Conservation (phyloP, 2,888 invertebrate genomes). For the Zeuzera pyrina region DNA sequence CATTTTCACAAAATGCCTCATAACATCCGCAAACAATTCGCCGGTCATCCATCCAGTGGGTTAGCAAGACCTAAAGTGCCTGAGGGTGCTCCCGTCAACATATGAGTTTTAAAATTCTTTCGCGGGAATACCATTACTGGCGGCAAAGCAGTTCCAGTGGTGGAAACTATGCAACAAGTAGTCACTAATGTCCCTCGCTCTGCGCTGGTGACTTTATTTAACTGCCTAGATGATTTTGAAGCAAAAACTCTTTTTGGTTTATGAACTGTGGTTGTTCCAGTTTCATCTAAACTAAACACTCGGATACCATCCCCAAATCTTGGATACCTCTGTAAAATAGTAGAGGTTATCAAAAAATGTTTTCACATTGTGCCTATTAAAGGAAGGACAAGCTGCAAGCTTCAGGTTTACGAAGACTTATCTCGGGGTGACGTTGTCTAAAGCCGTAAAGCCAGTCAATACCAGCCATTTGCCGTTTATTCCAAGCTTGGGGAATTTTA, state of each 20-base stretch:
- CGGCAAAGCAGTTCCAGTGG: slow-evolving; percentile 16
- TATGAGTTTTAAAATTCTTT: slow-evolving; percentile 22
- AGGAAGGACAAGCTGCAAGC: slow-evolving; percentile 13
- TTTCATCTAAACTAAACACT: slow-evolving; percentile 15
- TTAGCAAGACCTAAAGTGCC: slow-evolving; percentile 29
- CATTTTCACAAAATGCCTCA: slow-evolving; percentile 28
- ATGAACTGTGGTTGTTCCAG: too few relatives aligned
- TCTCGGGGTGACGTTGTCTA: slow-evolving; percentile 9
- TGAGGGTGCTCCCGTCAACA: slow-evolving; percentile 28
- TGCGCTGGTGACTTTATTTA: slow-evolving; percentile 14
- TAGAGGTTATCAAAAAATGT: slow-evolving; percentile 14
- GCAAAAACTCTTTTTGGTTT: slow-evolving; percentile 12
- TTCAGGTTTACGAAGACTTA: slow-evolving; percentile 15
- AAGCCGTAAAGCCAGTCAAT: too few relatives aligned
- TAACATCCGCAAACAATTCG: slow-evolving; percentile 24
- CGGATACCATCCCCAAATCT: slow-evolving; percentile 9
- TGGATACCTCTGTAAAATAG: background rate
- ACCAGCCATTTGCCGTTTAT: too few relatives aligned
- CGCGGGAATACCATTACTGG: slow-evolving; percentile 28
- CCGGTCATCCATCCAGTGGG: slow-evolving; percentile 29
- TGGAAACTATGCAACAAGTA: slow-evolving; percentile 15
- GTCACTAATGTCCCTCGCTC: slow-evolving; percentile 18
- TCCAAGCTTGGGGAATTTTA: too few relatives aligned
- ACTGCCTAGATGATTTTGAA: too few relatives aligned
- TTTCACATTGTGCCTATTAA: slow-evolving; percentile 12